Percentiles rank a stretch among this genome's conserved stretches.
These are phyloP conservation scores for Paratrypauchen microcephalus DNA, from an alignment of 2,797 vertebrate genomes.

Conservation along the genomic window DNA sequence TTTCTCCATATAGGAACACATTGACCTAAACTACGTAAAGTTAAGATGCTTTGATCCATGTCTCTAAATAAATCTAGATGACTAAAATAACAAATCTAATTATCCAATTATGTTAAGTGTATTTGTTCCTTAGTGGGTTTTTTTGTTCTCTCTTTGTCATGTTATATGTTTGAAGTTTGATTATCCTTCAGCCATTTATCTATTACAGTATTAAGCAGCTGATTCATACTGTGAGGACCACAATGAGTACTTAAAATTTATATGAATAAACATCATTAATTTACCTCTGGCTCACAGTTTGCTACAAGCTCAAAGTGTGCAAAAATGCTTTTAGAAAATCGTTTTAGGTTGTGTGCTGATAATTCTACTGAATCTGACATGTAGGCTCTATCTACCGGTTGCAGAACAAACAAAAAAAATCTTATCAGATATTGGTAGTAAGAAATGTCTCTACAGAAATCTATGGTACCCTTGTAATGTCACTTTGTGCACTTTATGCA, in stretches of 20 bases:
- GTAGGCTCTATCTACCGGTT: no score
- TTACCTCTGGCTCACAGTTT: neutral
- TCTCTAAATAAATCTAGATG: no score
- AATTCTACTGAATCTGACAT: no score
- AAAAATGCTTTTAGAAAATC: no score
- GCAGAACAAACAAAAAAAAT: no score
- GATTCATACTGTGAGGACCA: slow-evolving; percentile 16
- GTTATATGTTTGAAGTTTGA: neutral
- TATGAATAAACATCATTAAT: neutral
- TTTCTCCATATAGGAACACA: no score
- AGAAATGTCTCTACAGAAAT: neutral
- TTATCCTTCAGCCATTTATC: slow-evolving; percentile 10
- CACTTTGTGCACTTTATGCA: slow-evolving; percentile 30
- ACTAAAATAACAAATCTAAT: no score
- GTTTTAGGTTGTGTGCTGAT: no score
- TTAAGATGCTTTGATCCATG: neutral
- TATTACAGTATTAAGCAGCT: neutral
- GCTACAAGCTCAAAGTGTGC: no score
- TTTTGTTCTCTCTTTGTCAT: neutral
- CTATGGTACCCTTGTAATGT: slow-evolving; percentile 15
- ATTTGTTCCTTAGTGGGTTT: neutral
- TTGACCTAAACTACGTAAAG: no score
- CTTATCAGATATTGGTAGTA: neutral
- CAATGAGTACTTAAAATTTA: slow-evolving; percentile 10
- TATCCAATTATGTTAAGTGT: no score